Base-by-base conservation (phyloP, 1,140 invertebrate species). In the Dendrolimus kikuchii region DNA sequence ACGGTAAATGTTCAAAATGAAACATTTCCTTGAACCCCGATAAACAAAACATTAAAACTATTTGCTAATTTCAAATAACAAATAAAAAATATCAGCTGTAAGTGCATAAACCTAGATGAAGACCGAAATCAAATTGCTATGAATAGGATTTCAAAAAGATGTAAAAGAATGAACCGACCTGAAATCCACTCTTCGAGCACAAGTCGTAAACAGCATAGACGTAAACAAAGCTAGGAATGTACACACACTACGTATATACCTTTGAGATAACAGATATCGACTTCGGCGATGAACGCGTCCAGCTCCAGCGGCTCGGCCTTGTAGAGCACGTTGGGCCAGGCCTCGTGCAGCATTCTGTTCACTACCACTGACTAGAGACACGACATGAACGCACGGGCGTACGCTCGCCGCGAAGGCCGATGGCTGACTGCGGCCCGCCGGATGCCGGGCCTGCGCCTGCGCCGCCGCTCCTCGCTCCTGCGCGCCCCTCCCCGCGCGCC, bases 251-350 rank as follows among this genome's bases (percentile, higher is more conserved):
- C 23, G 23, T 23, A 65, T 71, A 43, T 46, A 79, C 77, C 77
- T 75, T 78, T 81, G 23, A 65, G 8, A 53, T 57, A 72, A 56
- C 77, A 79, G 66, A 79, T 81, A 66, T 84, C 80, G 47, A 81
- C 71, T 53, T 84, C 81, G 4, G 72, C 74, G 41, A 84, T 73
- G 52, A 81, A 62, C 6, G 73, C 71, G 37, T 81, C 80, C 61
- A 81, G 52, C 57, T 80, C 79, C 63, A 74, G 68, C 57, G 57
- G 48, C 51, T 71, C 68, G 7, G 62, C 49, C 59, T 68, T 68
- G 50, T 62, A 64, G 66, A 66, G 68, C 56, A 53, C 60, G 56
- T 49, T 53, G 52, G 68, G 71, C 77, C 77, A 80, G 38, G 77
- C 60, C 46, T 83, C 80, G 68, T 83, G 72, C 51, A 81, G 64